Evolutionary conservation across 1,140 invertebrate genomes (phyloP).

Genomic region (Cephus cinctus): DNA sequence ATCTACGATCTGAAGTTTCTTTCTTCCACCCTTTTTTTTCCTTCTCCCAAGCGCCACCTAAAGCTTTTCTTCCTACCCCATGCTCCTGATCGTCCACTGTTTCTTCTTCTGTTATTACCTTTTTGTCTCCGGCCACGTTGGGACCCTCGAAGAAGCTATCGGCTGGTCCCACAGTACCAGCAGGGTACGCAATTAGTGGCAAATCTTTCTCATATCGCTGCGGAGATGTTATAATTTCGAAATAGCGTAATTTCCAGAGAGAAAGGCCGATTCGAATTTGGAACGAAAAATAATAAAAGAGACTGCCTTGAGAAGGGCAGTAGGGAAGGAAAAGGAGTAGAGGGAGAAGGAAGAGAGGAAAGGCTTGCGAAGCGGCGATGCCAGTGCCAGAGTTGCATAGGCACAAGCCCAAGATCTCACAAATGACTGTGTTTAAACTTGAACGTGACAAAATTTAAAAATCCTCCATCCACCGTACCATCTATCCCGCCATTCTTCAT

Average conservation of each 20-base stretch:
- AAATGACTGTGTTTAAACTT: constrained; percentile 58
- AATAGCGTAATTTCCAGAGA: constrained; percentile 48
- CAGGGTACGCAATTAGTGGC: not conserved
- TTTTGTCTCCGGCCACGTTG: no score
- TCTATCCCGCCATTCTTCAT: constrained; percentile 8
- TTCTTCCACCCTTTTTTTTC: not conserved
- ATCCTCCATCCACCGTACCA: constrained; percentile 29
- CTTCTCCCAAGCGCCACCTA: constrained; percentile 8
- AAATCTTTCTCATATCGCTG: constrained; percentile 13
- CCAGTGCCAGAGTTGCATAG: constrained; percentile 18
- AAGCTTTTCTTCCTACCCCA: constrained; percentile 1
- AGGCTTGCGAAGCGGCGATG: constrained; percentile 40
- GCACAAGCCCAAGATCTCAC: constrained; percentile 34
- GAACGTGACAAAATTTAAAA: constrained; percentile 59
- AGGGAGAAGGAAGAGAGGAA: constrained; percentile 12
- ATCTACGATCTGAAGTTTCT: no score
- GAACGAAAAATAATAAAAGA: constrained; percentile 34
- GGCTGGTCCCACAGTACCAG: no score
- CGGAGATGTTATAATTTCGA: constrained; percentile 56
- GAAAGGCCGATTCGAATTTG: constrained; percentile 38
- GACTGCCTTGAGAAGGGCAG: constrained; percentile 2
- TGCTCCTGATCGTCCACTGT: constrained; percentile 3
- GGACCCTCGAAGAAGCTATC: no score
- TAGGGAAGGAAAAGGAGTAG: constrained; percentile 13
- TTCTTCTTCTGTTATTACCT: constrained; percentile 19